Evolutionary conservation across 53 echinoderm and acorn worm genomes (phyloP).

Genomic region (Zoroaster sp.): DNA sequence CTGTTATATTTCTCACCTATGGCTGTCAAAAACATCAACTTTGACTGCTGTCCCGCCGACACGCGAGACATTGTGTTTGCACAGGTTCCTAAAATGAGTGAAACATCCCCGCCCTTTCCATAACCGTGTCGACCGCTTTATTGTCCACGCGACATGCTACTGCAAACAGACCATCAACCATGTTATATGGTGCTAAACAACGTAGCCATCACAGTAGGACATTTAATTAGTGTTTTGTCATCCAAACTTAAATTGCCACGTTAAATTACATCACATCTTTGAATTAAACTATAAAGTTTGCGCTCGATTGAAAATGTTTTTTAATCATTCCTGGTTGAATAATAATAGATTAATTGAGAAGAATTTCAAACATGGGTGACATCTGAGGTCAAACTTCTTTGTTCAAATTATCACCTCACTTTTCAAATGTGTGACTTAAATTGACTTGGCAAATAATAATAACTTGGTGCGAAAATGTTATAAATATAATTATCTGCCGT

Average conservation of each 20-base stretch:
- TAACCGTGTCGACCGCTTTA: not conserved
- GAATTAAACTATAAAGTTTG: not conserved
- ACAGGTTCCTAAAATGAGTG: constrained; percentile 27
- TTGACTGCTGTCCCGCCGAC: constrained; percentile 9
- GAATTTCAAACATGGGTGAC: no score
- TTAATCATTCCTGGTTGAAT: not conserved
- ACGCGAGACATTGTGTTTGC: constrained; percentile 25
- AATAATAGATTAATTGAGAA: not conserved
- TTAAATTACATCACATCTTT: constrained; percentile 4
- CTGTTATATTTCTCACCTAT: not conserved
- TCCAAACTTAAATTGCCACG: constrained; percentile 6
- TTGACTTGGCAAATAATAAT: no score
- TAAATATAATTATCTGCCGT: no score
- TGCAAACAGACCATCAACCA: constrained; percentile 11
- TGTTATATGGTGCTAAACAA: not conserved
- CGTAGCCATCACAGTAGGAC: not conserved
- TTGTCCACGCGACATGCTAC: constrained; percentile 1
- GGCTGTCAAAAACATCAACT: constrained; percentile 18
- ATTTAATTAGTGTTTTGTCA: constrained; percentile 12
- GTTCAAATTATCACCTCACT: no score
- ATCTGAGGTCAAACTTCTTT: not conserved
- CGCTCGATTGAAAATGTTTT: not conserved
- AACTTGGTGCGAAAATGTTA: no score
- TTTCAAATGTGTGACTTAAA: no score
- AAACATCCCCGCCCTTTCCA: constrained; percentile 14